Evolutionary conservation across 2,797 vertebrate species (phyloP).

Genomic region (Myiotriccus ornatus): DNA sequence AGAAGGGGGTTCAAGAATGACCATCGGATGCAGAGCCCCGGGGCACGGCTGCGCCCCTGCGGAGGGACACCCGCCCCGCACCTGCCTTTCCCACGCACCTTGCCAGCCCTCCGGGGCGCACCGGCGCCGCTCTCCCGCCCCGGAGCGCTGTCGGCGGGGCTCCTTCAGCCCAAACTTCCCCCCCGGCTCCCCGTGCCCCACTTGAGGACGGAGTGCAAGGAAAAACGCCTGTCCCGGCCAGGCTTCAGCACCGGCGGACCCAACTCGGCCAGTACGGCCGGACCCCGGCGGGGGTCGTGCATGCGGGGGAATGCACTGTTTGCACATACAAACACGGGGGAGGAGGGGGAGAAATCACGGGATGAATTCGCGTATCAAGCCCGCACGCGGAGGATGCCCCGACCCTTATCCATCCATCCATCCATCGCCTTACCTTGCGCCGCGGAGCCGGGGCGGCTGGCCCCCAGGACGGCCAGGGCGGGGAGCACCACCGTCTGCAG

Average conservation of each 20-base stretch:
- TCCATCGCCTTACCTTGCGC: constrained; percentile 85
- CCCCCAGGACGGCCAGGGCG: constrained; percentile 81
- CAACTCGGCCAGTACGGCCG: background rate
- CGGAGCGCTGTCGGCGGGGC: background rate
- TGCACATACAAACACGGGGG: no score
- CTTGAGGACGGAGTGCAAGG: background rate
- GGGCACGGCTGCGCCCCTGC: background rate
- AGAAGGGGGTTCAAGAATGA: background rate
- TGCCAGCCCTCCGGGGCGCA: background rate
- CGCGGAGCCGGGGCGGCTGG: constrained; percentile 77
- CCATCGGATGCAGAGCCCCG: background rate
- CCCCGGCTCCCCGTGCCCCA: background rate
- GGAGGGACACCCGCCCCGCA: background rate
- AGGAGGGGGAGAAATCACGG: no score
- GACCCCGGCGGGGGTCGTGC: background rate
- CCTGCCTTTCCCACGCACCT: constrained; percentile 17
- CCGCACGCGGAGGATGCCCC: background rate
- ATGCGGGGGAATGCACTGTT: background rate
- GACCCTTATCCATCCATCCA: background rate
- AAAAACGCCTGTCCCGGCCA: background rate
- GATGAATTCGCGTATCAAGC: background rate
- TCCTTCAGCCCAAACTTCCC: background rate
- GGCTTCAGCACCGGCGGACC: background rate
- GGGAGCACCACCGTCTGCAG: constrained; percentile 79
- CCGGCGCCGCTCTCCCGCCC: background rate